phyloP scores from a whole-genome alignment of 2,888 invertebrate species.

The Epsilonema sp. region DNA sequence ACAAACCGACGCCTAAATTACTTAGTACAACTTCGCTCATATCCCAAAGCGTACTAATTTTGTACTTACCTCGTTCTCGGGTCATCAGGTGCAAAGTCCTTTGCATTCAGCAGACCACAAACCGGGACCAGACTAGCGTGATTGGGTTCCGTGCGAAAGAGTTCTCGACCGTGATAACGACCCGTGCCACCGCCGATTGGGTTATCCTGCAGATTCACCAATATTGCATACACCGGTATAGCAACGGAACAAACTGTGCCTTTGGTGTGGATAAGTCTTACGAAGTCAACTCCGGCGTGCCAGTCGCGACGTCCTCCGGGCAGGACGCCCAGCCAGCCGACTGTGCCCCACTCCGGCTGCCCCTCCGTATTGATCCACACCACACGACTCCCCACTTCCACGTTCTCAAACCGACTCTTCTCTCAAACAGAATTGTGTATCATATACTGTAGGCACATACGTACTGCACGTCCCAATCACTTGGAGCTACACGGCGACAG shows the following conservation, averaged over 20 bases:
- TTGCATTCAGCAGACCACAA: constrained; percentile 34
- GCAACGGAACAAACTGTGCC: too few species aligned
- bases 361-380: constrained; percentile 37
- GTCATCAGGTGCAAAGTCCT: constrained; percentile 26
- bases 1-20: too few species aligned
- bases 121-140: constrained; percentile 38
- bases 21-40: too few species aligned
- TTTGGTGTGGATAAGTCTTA: too few species aligned
- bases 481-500: too few species aligned
- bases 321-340: constrained; percentile 38
- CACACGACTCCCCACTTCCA: constrained; percentile 33
- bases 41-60: too few species aligned
- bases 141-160: constrained; percentile 34
- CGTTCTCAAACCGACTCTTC: too few species aligned
- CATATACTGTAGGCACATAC: too few species aligned
- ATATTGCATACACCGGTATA: too few species aligned
- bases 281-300: constrained; percentile 40
- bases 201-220: constrained; percentile 38
- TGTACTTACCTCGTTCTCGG: background rate
- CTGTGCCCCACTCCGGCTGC: constrained; percentile 33
- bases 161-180: constrained; percentile 34
- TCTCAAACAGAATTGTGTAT: too few species aligned
- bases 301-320: constrained; percentile 30
- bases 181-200: constrained; percentile 39
- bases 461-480: too few species aligned